Percentiles rank a stretch among this genome's conserved stretches.
These are phyloP conservation scores for Spondyliosoma cantharus DNA, from an alignment of 2,797 vertebrate species.

Conservation along the genomic window DNA sequence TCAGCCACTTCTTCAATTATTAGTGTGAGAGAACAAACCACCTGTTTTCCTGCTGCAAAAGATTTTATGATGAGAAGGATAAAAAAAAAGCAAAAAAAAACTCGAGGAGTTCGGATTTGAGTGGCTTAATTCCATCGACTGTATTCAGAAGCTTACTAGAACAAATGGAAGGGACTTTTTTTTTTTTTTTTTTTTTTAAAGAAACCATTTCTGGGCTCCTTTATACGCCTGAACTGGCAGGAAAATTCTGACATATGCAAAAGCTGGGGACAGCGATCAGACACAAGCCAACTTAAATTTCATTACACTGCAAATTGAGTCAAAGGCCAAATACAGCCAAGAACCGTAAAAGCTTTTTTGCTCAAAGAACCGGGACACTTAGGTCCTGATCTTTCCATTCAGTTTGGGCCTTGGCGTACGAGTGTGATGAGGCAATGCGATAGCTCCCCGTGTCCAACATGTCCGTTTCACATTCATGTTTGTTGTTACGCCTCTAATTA, in stretches of 20 bases:
- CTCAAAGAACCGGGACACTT: conserved; percentile 44
- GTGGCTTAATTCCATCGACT: conserved; percentile 48
- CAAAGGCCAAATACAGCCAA: conserved; percentile 52
- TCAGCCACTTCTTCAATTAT: conserved; percentile 60
- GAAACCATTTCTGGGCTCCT: conserved; percentile 31
- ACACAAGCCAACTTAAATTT: conserved; percentile 63
- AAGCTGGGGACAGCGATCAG: conserved; percentile 42
- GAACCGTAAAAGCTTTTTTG: conserved; percentile 62
- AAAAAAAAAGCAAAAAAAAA: conserved; percentile 24
- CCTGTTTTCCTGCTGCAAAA: conserved; percentile 58
- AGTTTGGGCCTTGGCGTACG: conserved; percentile 22
- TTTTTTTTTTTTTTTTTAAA: conserved; percentile 11
- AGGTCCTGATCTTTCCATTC: conserved; percentile 52
- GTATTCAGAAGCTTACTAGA: conserved; percentile 55
- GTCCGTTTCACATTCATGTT: conserved; percentile 32
- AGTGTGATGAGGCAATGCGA: conserved; percentile 25
- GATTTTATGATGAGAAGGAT: conserved; percentile 42
- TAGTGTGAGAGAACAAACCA: conserved; percentile 39
- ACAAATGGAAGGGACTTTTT: conserved; percentile 52
- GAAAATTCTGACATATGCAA: conserved; percentile 50
- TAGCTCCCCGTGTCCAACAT: neutral
- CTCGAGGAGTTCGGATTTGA: neutral
- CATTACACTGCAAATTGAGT: conserved; percentile 71
- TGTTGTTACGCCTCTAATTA: conserved; percentile 46
- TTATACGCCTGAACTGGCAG: conserved; percentile 51